These are phyloP conservation scores for Serilophus lunatus DNA, from an alignment of 2,113 vertebrate species.

Conservation along the genomic window DNA sequence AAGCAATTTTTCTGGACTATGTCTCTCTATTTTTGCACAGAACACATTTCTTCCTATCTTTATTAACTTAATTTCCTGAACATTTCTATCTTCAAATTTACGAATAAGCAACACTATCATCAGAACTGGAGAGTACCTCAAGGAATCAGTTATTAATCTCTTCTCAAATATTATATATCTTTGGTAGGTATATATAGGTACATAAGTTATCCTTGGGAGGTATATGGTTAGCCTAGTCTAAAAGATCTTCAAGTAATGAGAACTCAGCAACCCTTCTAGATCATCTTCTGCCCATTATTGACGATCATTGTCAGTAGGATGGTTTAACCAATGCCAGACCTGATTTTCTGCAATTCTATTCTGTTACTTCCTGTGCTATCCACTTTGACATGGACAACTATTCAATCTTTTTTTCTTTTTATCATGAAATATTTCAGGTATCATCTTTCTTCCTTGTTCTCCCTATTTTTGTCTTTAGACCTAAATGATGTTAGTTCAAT, in stretches of 20 bases:
- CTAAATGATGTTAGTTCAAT: neutral
- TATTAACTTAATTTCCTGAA: neutral
- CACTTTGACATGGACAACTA: neutral
- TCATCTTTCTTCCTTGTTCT: neutral
- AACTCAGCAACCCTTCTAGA: neutral
- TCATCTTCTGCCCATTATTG: neutral
- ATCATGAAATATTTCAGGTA: neutral
- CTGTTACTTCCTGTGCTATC: neutral
- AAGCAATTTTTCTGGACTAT: neutral
- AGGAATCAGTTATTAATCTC: neutral
- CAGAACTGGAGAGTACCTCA: neutral
- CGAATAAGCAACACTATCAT: neutral
- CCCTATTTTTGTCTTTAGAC: neutral
- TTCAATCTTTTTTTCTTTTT: neutral
- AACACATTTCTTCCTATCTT: neutral
- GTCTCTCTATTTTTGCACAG: neutral
- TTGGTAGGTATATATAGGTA: too few species aligned
- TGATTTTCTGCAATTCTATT: neutral
- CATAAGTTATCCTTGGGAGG: neutral
- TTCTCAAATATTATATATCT: neutral
- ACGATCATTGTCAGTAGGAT: neutral
- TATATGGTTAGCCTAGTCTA: neutral
- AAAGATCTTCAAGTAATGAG: neutral
- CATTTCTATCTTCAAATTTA: neutral
- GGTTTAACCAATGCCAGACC: neutral